A percentile compares a stretch with the other conserved stretches of the same genome.
Evolutionary conservation across 2,113 vertebrate species (phyloP).

Genomic region (Danionella cerebrum): DNA sequence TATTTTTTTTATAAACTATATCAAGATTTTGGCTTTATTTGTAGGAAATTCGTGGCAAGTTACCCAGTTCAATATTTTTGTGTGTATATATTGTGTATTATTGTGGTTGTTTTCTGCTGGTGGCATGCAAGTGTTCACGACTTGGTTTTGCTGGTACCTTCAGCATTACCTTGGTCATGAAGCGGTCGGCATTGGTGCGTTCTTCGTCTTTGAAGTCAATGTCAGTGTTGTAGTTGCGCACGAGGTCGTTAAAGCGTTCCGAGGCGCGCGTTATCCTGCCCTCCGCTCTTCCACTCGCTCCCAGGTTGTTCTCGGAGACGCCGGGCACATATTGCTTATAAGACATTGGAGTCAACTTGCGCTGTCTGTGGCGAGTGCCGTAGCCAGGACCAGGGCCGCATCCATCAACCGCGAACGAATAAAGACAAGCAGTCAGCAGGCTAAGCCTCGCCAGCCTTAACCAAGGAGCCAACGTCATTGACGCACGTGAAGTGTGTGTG

Average conservation of each 20-base stretch:
- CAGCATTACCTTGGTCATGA: slow-evolving; percentile 90
- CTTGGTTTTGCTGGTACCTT: background rate
- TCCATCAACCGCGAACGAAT: slow-evolving; percentile 62
- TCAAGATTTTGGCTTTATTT: too few species aligned
- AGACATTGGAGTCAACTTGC: slow-evolving; percentile 83
- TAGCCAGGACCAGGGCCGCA: slow-evolving; percentile 81
- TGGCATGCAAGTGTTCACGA: too few species aligned
- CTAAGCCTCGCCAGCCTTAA: slow-evolving; percentile 54
- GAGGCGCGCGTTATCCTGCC: slow-evolving; percentile 89
- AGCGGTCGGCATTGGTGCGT: slow-evolving; percentile 89
- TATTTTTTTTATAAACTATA: too few species aligned
- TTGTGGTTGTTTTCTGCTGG: too few species aligned
- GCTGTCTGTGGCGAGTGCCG: slow-evolving; percentile 74
- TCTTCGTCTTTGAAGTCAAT: slow-evolving; percentile 99
- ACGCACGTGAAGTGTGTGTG: slow-evolving; percentile 49
- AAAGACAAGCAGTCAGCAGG: slow-evolving; percentile 68
- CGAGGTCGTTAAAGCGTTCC: slow-evolving; percentile 90
- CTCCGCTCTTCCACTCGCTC: slow-evolving; percentile 90
- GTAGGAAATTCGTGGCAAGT: too few species aligned
- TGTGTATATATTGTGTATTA: too few species aligned
- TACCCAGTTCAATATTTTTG: too few species aligned
- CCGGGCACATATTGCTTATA: slow-evolving; percentile 89
- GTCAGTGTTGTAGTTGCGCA: slow-evolving; percentile 97
- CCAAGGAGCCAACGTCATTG: slow-evolving; percentile 70
- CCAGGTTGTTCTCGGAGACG: slow-evolving; percentile 94